Evolutionary conservation across 2,888 invertebrate genomes (phyloP).

Genomic region (Sinotaia quadrata): DNA sequence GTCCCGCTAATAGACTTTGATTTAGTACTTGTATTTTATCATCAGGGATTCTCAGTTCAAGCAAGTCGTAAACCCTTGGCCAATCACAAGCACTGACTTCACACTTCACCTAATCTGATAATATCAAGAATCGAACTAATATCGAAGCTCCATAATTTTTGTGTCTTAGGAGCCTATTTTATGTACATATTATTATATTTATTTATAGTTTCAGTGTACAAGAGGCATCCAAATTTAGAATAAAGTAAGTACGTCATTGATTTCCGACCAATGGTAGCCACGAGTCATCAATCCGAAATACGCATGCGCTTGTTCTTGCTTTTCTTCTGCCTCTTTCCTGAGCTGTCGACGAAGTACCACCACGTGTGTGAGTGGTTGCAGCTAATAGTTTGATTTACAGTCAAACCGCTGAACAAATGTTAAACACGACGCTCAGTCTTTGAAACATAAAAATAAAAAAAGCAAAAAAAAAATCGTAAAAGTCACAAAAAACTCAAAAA

Average conservation of each 20-base stretch:
- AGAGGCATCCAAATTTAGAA: no score
- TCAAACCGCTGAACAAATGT: neutral
- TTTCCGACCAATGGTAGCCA: neutral
- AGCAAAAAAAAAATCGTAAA: slow-evolving; percentile 4
- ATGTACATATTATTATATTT: no score
- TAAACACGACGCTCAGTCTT: neutral
- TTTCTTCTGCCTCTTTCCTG: slow-evolving; percentile 1
- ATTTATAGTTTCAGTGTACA: no score
- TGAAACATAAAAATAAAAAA: neutral
- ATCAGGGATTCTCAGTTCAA: no score
- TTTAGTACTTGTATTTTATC: no score
- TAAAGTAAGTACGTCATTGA: neutral
- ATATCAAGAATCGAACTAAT: no score
- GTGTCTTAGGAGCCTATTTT: no score
- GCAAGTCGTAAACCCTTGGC: no score
- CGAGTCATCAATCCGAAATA: neutral
- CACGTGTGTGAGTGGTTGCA: slow-evolving; percentile 3
- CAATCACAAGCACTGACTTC: no score
- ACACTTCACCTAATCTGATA: no score
- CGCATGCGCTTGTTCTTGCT: neutral
- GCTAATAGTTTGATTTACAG: neutral
- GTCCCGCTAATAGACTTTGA: no score
- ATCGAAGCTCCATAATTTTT: no score
- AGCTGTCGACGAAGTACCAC: neutral
- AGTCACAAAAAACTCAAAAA: neutral